Evolutionary conservation across 2,797 vertebrate species (phyloP), one percentile per base, ranked within the genome.

Genomic region (Sorex maritimensis): DNA sequence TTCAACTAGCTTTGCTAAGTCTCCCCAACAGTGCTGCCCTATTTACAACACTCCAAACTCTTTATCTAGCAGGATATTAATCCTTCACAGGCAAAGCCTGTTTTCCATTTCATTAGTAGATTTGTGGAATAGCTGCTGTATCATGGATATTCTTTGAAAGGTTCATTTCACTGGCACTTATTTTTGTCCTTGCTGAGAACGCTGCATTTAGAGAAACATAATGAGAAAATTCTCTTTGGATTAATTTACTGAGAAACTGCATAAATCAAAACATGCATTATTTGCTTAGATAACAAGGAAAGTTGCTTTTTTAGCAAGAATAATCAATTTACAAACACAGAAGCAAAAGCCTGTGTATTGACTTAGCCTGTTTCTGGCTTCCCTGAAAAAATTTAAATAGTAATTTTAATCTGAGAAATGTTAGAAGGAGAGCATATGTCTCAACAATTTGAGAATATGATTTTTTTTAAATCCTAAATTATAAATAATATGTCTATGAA

Each of bases 161-260:
- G 87, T 93, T 95, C 90, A 74, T 92, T 94, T 96, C 84, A 24
- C 63, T 92, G 87, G 91, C 46, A 24, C 34, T 92, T 95, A 93
- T 68, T 91, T 96, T 94, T 83, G 92, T 83, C 92, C 85, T 97
- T 83, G 58, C 89, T 58, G 44, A 96, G 92, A 94, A 75, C 46
- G 75, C 94, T 95, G 75, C 89, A 87, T 92, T 94, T 93, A 96
- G 93, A 79, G 90, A 94, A 90, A 91, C 14, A 26, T 91, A 95
- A 95, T 91, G 94, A 92, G 92, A 88, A 92, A 95, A 96, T 77
- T 96, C 92, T 96, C 95, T 93, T 94, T 74, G 77, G 95, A 94
- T 91, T 93, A 96, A 95, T 96, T 95, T 96, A 73, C 92, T 80
- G 87, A 92, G 92, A 94, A 95, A 83, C 55, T 73, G 24, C 65